phyloP scores from a whole-genome alignment of 2,797 vertebrate genomes.

The Epinephelus coioides region DNA sequence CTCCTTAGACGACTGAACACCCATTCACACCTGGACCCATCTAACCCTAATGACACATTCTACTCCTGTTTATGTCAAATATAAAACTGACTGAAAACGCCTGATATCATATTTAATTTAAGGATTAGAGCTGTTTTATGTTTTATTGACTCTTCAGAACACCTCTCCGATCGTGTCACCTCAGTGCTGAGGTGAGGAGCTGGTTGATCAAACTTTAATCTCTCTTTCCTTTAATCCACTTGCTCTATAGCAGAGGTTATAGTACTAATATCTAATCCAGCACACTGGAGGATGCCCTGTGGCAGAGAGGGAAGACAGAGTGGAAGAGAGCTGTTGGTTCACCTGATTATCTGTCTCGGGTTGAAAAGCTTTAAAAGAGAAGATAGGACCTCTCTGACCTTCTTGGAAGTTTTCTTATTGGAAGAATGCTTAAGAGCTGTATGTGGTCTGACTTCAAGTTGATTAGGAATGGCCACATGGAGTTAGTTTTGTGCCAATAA shows the following conservation, averaged over 20 bases:
- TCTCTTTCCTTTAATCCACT: constrained; percentile 64
- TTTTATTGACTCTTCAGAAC: no score
- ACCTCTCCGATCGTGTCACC: neutral
- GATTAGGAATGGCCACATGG: neutral
- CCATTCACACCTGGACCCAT: no score
- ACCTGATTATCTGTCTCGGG: constrained; percentile 7
- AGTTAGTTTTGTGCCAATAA: no score
- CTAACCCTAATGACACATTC: no score
- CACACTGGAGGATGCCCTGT: neutral
- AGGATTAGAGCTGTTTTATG: neutral
- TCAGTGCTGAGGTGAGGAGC: constrained; percentile 6
- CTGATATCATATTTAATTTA: no score
- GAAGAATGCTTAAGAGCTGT: neutral
- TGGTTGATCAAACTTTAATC: constrained; percentile 53
- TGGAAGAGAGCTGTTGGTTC: neutral
- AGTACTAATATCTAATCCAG: constrained; percentile 34
- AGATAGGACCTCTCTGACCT: neutral
- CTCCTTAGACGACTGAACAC: no score
- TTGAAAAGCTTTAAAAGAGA: constrained; percentile 5
- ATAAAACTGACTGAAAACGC: no score
- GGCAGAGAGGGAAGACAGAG: neutral
- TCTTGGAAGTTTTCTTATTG: neutral
- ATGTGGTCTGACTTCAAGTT: neutral
- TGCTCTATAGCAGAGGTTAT: constrained; percentile 59
- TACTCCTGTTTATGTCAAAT: no score